Evolutionary conservation across 2,888 invertebrate genomes (phyloP).

Genomic region (Apodemia duryi): DNA sequence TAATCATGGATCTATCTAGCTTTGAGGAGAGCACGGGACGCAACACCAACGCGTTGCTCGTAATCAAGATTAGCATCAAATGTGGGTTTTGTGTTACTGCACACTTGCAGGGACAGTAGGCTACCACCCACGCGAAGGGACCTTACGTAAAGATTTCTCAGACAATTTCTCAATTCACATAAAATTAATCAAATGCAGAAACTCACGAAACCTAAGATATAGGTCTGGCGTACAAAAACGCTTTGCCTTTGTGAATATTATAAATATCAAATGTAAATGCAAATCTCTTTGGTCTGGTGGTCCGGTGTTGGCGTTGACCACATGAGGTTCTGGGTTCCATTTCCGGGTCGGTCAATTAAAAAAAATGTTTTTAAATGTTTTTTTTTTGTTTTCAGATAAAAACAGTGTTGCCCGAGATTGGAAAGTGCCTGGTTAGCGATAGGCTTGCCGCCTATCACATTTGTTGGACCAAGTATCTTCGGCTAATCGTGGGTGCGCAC

Average conservation of each 20-base stretch:
- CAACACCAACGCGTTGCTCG: constrained; percentile 6
- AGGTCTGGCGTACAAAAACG: not conserved
- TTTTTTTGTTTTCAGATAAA: too few relatives aligned
- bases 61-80: constrained; percentile 38
- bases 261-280: not conserved
- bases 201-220: constrained; percentile 13
- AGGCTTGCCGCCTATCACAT: too few relatives aligned
- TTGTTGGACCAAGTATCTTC: too few relatives aligned
- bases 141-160: constrained; percentile 19
- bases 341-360: too few relatives aligned
- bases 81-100: constrained; percentile 37
- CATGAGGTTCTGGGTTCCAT: too few relatives aligned
- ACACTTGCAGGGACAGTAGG: constrained; percentile 19
- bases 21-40: not conserved
- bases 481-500: too few relatives aligned
- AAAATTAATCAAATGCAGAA: constrained; percentile 17
- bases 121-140: constrained; percentile 18
- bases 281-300: too few relatives aligned
- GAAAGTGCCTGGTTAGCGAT: too few relatives aligned
- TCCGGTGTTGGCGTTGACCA: too few relatives aligned
- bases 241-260: not conserved
- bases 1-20: constrained; percentile 19
- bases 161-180: constrained; percentile 13
- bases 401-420: too few relatives aligned
- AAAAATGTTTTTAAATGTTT: too few relatives aligned